Percentiles rank a stretch among this genome's conserved stretches.
These are phyloP conservation scores for Galerucella nymphaeae DNA, from an alignment of 2,888 invertebrate genomes.

Conservation along the genomic window DNA sequence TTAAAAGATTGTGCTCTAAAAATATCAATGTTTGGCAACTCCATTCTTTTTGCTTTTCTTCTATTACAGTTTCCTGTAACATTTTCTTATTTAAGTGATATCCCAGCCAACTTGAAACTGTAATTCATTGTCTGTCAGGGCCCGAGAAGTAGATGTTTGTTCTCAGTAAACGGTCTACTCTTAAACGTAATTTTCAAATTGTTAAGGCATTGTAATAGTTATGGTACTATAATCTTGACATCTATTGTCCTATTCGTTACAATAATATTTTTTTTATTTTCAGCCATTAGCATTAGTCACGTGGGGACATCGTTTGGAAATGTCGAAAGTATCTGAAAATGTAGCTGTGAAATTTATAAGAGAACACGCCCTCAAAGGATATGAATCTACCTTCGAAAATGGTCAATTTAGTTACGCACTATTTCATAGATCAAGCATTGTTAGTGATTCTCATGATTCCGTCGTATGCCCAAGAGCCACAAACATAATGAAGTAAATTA, in stretches of 20 bases:
- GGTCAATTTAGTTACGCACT: conserved; percentile 69
- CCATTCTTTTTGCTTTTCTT: no score
- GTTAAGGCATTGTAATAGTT: no score
- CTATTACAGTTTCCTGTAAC: no score
- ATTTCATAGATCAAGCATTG: conserved; percentile 62
- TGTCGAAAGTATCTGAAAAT: conserved; percentile 73
- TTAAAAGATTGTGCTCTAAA: no score
- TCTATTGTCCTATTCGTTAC: conserved; percentile 1
- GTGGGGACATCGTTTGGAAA: conserved; percentile 79
- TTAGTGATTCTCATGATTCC: conserved; percentile 65
- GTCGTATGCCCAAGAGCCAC: conserved; percentile 62
- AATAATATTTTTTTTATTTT: conserved; percentile 56
- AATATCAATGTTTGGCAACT: no score
- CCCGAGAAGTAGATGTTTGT: no score
- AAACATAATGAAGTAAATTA: conserved; percentile 43
- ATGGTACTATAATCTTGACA: no score
- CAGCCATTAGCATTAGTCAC: conserved; percentile 80
- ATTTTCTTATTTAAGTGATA: no score
- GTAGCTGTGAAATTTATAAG: conserved; percentile 73
- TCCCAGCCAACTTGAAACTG: no score
- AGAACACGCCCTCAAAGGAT: conserved; percentile 70
- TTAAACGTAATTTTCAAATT: no score
- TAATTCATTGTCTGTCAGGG: no score
- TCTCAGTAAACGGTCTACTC: no score
- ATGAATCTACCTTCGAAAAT: conserved; percentile 67